Percentiles rank a stretch among this genome's conserved stretches.
phyloP scores from a whole-genome alignment of 2,888 invertebrate species.

The Orthonevra nobilis region DNA sequence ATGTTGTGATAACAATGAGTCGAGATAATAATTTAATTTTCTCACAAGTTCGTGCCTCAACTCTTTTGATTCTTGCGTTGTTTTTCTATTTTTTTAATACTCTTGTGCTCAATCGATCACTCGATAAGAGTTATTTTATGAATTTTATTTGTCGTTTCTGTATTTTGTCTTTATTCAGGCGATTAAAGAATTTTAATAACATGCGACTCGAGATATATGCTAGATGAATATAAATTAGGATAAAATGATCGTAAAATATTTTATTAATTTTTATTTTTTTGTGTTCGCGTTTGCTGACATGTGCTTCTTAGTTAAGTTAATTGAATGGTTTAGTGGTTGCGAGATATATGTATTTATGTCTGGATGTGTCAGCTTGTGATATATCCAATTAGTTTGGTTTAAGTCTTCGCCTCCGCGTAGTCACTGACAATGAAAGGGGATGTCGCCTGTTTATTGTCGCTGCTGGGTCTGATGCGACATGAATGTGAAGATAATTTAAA shows the following conservation, averaged over 20 bases:
- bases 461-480: no score
- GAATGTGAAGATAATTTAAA: conserved; percentile 24
- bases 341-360: conserved; percentile 1
- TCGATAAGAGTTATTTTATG: conserved; percentile 39
- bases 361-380: conserved; percentile 39
- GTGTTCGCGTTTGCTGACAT: neutral
- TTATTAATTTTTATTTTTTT: neutral
- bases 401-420: neutral
- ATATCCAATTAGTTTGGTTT: conserved; percentile 44
- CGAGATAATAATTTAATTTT: conserved; percentile 7
- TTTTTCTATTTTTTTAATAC: conserved; percentile 13
- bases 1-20: conserved; percentile 29
- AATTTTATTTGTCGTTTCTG: no score
- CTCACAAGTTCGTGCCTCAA: conserved; percentile 22
- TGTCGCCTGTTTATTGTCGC: neutral
- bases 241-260: conserved; percentile 31
- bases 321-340: neutral
- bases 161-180: conserved; percentile 15
- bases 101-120: conserved; percentile 38
- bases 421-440: neutral
- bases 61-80: conserved; percentile 3
- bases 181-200: conserved; percentile 27
- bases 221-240: conserved; percentile 48
- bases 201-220: conserved; percentile 6
- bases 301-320: no score